Evolutionary conservation across 2,113 vertebrate genomes (phyloP), one percentile per base, ranked within the genome.

Genomic region (Coreoperca whiteheadi): DNA sequence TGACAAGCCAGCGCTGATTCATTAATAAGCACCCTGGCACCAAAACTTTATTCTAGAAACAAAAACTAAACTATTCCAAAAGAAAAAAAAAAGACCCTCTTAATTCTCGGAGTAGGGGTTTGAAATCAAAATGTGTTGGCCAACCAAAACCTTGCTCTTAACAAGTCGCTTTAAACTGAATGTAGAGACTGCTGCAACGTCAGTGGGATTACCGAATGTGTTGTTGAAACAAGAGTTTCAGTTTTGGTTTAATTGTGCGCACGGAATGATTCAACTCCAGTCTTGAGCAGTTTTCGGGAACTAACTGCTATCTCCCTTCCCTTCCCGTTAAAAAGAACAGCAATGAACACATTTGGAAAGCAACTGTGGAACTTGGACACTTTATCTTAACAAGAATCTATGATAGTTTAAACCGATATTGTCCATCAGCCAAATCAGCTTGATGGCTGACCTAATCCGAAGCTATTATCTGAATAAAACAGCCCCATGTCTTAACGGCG

Each of bases 51-150:
- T 6, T 25, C 2, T 57, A 14, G 34, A 66, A 81, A 79, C 41
- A 60, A 69, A 63, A 89, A 81, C 77, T 28, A 56, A 84, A 88
- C 57, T 56, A 81, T 89, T 87, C 88, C 20, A 21, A 88, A 80
- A 79, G 21, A 25, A 25, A 74, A 83, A 67, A 85, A 77, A 66
- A 71, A 16, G n/a, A n/a, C n/a, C n/a, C n/a, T 37, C 57, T 77
- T 79, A 80, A 90, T 90, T 91, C 73, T 82, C 53, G 71, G n/a
- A 82, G 39, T 39, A 20, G 12, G 65, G 32, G 87, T 92, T 91
- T 70, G 56, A 92, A 89, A 91, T 67, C 20, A 73, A 87, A 91
- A 93, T 73, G 2, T 93, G 89, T 92, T 94, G 93, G 90, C 81
- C 93, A 90, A 90, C 77, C 77, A 93, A 90, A 87, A 89, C n/a